Evolutionary conservation across 1,140 invertebrate species (phyloP), one percentile per base, ranked within the genome.

Genomic region (Zaprionus kolodkinae): DNA sequence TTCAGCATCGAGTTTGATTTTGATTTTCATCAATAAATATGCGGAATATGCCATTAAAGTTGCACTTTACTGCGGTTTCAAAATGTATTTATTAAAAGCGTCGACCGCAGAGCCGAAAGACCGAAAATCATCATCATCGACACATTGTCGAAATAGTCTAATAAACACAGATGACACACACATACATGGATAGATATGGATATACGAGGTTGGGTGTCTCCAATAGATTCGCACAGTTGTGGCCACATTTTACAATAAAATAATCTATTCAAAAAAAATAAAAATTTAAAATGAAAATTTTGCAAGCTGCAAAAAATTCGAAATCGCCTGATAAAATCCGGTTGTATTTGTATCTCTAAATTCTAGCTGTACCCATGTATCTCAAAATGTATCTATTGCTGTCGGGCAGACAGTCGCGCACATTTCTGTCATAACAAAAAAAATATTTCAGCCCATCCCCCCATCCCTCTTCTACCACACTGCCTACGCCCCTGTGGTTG

Each of bases 361-460:
- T 48, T 7, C 1, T 15, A 15, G 9, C 11, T 50, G 11, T 52
- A 52, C 11, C 48, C 6, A 40, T 33, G 25, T 54, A 30, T 30
- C 21, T 55, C 2, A 1, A 55, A 6, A 13, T 55, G 52, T 33
- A 54, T 27, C 25, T 54, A 21, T 27, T 33, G 21, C 50, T 52
- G 50, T 52, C 17, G 12, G 50, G 56, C 21, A 63, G 70, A 72
- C 64, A 72, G 55, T 65, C 59, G 79, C 74, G 59, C 74, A 78
- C 84, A 88, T 88, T 88, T 89, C 85, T 89, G 84, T 88, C 84
- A 88, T 88, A 88, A 88, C 85, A 72, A 87, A 78, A 88, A 67
- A 88, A 80, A 89, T 84, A 87, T 80, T 85, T 85, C 60, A 65
- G 5, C 4, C 3, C 15, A 12, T 30, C 62, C 66, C 25, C 62